phyloP scores from a whole-genome alignment of 2,113 vertebrate species.

The Synodontis membranacea region DNA sequence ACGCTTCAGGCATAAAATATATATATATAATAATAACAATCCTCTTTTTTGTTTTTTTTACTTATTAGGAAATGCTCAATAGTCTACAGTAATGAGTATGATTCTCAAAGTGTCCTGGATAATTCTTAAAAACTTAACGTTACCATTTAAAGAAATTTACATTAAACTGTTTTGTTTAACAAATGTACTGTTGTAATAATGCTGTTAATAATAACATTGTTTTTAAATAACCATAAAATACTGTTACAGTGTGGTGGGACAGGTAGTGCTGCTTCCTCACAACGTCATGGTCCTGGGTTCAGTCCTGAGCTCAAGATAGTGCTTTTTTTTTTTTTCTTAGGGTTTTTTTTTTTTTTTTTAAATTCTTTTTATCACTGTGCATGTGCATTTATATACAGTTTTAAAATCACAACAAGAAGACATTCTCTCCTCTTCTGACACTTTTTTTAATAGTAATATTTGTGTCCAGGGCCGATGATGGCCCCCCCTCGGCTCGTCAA shows the following conservation, averaged over 20 bases:
- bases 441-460: slow-evolving; percentile 26
- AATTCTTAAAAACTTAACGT: neutral
- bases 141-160: neutral
- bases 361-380: neutral
- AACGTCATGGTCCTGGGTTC: neutral
- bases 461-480: slow-evolving; percentile 36
- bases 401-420: neutral
- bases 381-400: neutral
- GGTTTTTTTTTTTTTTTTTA: neutral
- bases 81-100: neutral
- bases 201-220: neutral
- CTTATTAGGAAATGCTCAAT: neutral
- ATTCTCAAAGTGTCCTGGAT: neutral
- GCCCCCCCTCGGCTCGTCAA: slow-evolving; percentile 53
- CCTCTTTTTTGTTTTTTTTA: too few species aligned
- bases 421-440: slow-evolving; percentile 33
- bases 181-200: neutral
- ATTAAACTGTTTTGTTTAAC: neutral
- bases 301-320: neutral
- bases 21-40: neutral
- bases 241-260: neutral
- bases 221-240: neutral
- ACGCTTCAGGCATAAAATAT: neutral
- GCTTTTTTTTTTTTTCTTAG: neutral
- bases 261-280: neutral